Evolutionary conservation across 2,113 vertebrate genomes (phyloP), one percentile per base, ranked within the genome.

Genomic region (Xenopus laevis): DNA sequence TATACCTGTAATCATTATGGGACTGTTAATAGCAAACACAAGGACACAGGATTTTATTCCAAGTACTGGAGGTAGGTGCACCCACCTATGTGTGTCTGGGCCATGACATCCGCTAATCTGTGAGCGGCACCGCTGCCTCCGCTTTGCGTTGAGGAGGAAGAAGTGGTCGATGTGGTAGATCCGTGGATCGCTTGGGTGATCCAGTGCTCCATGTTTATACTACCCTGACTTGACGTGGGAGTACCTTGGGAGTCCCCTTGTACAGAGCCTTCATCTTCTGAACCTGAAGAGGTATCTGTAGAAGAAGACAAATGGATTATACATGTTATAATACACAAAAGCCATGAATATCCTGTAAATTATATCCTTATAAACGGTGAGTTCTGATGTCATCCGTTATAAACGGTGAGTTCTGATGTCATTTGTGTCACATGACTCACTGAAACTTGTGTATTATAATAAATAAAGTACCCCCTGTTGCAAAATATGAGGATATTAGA

Each of bases 181-280:
- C 96, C 96, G 0, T 99, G 97, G 88, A 97, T 94, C 4, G 96
- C 95, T 78, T 96, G 96, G 82, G 93, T 95, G 81, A 98, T 98
- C 97, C 97, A 99, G 71, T 98, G 96, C 89, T 99, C 97, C 95
- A 98, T 95, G 84, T 93, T 94, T 79, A 97, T 94, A 86, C 95
- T 95, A 68, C 95, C 95, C 73, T 96, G 92, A 85, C 95, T 95
- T 74, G 95, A 96, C 12, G 93, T 93, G 46, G 96, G 95, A 79
- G 96, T 97, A 85, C 95, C 96, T 85, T 95, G 92, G 46, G 92
- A 93, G 80, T 93, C 96, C 8, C 96, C 72, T 84, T 96, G 94
- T 69, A 91, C 86, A 0, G 93, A 95, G 82, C 94, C 96, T 93
- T 99, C 97, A 5, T 96, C 97, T 87, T 99, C 97, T 27, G 97